Percentiles rank a stretch among this genome's conserved stretches.
Conservation (phyloP, 2,113 vertebrate genomes). For the Nycticebus coucang region DNA sequence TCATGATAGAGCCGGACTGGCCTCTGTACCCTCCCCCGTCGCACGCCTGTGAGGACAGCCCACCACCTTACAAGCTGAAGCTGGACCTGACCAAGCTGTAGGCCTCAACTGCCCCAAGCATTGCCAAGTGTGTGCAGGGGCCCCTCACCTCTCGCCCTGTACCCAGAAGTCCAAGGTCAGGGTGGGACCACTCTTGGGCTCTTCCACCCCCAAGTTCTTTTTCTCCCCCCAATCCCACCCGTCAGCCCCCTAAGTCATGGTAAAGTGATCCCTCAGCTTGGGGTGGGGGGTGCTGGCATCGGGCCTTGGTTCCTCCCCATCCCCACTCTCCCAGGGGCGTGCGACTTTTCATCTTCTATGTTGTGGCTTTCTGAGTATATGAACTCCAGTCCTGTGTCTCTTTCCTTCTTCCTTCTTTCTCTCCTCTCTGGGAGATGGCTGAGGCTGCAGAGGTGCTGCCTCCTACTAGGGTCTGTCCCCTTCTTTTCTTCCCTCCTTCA, state of each 20-base stretch:
- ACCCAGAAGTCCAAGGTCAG: background rate
- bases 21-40: conserved; percentile 88
- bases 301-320: background rate
- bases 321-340: background rate
- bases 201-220: too few relatives aligned
- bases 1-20: conserved; percentile 89
- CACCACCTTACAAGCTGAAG: conserved; percentile 70
- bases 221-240: background rate
- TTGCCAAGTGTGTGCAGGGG: background rate
- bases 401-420: background rate
- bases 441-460: background rate
- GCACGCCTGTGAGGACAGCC: conserved; percentile 42
- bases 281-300: rapidly evolving
- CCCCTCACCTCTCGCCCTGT: background rate
- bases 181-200: background rate
- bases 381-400: background rate
- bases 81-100: conserved; percentile 77
- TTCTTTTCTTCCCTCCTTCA: background rate
- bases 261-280: rapidly evolving
- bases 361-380: conserved; percentile 50
- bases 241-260: background rate
- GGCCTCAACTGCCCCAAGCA: background rate
- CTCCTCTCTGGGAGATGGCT: background rate
- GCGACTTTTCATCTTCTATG: background rate
- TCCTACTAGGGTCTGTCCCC: background rate